Base-by-base conservation (phyloP, 2,888 invertebrate species). In the Hydrotaea diabolus region DNA sequence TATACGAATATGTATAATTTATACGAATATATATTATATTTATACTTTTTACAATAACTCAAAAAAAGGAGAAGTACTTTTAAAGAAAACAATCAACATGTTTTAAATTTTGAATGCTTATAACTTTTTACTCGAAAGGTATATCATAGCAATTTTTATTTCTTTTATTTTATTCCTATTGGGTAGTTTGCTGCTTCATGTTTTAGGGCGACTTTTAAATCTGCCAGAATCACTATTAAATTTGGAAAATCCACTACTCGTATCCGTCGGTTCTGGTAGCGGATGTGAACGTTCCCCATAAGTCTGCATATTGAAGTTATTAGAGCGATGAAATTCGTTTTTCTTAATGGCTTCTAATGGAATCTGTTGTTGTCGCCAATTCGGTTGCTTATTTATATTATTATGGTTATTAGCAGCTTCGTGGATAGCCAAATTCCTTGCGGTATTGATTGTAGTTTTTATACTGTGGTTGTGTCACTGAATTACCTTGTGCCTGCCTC, bases 231-330 rank as follows among this genome's bases (percentile, higher is more conserved):
- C 39, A 7, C 69, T 77, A 26, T 43, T 39, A 19, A 77, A 57
- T 69, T 69, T 69, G 13, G 69, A 77, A 57, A 69, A 69, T 0
- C 69, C 69, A 57, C 69, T 77, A n/a, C 19, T 49, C 15, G 36
- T 59, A 4, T 71, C 71, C 71, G 71, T 71, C 26, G 77, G 71
- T 59, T 77, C 71, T n/a, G 77, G 77, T 71, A 46, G 31, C 4
- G 77, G 77, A n/a, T 59, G 69, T 59, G 66, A 77, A 23, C 55
- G 66, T 36, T 39, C 11, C 23, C 23, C 53, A 66, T 17, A 21
- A 17, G 21, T 66, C 21, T 66, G 66, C 43, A 39, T 0, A 17
- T 39, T 43, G 17, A 15, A n/a, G 49, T 76, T 31, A 23, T 71
- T 49, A 19, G 26, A 49, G 7, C 62, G 53, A 17, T 69, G 39